Percentiles rank a stretch among this genome's conserved stretches.
Evolutionary conservation across 2,888 invertebrate species (phyloP).

Genomic region (Atrina japonica): DNA sequence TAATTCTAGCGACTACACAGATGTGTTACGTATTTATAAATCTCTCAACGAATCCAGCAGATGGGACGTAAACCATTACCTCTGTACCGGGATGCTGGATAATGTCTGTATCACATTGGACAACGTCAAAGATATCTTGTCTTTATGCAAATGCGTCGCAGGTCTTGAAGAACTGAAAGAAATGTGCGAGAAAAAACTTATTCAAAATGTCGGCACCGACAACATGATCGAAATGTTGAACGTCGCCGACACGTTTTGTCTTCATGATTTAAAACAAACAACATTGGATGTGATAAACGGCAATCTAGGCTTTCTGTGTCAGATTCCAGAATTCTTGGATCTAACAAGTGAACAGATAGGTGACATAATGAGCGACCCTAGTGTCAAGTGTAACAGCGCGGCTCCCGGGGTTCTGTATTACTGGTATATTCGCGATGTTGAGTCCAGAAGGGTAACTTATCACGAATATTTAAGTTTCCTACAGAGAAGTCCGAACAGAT

Average conservation of each 20-base stretch:
- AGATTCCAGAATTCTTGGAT: not conserved
- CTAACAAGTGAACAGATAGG: slow-evolving; percentile 2
- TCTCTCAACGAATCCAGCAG: not conserved
- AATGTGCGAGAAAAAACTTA: slow-evolving; percentile 11
- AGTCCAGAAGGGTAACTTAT: not conserved
- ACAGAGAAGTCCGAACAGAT: not conserved
- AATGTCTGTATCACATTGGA: slow-evolving; percentile 1
- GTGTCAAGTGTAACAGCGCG: not conserved
- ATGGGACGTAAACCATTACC: slow-evolving; percentile 1
- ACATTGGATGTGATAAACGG: not conserved
- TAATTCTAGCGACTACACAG: not conserved
- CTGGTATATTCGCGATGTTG: slow-evolving; percentile 8
- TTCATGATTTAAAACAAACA: not conserved
- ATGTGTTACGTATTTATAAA: slow-evolving; percentile 1
- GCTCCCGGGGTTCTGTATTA: slow-evolving; percentile 9
- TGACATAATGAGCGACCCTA: not conserved
- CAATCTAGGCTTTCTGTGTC: not conserved
- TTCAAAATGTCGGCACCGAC: not conserved
- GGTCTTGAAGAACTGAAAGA: slow-evolving; percentile 7
- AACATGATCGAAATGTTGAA: slow-evolving; percentile 15
- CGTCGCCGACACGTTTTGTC: slow-evolving; percentile 19
- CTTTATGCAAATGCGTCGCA: slow-evolving; percentile 4
- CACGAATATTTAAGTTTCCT: not conserved
- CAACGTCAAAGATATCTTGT: slow-evolving; percentile 9
- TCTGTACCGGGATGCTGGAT: slow-evolving; percentile 15